Evolutionary conservation across 2,888 invertebrate genomes (phyloP).

Genomic region (Pycnomerus fuliginosus): DNA sequence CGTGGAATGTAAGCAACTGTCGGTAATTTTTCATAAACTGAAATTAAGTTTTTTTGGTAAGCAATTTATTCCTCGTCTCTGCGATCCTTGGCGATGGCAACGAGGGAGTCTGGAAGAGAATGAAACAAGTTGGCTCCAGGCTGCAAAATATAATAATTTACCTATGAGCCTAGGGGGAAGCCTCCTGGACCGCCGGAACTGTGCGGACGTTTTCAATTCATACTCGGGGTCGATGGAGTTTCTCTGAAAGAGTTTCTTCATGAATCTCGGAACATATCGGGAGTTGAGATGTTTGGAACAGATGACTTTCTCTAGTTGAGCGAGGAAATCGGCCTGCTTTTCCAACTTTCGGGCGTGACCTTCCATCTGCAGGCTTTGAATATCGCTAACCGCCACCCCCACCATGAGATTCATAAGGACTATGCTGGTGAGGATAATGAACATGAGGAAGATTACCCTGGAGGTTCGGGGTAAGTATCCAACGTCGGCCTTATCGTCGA

Average conservation of each 20-base stretch:
- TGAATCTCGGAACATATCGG: slow-evolving; percentile 27
- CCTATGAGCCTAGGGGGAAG: slow-evolving; percentile 39
- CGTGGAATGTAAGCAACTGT: too few relatives aligned
- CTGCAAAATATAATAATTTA: too few relatives aligned
- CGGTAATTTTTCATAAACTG: too few relatives aligned
- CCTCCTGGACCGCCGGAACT: slow-evolving; percentile 31
- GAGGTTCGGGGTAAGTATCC: slow-evolving; percentile 49
- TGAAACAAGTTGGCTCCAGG: neutral
- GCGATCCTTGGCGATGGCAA: slow-evolving; percentile 17
- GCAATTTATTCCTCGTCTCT: too few relatives aligned
- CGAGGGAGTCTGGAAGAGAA: slow-evolving; percentile 12
- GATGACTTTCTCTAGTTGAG: slow-evolving; percentile 47
- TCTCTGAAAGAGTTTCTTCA: slow-evolving; percentile 22
- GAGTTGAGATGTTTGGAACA: slow-evolving; percentile 32
- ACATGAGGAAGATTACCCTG: slow-evolving; percentile 55
- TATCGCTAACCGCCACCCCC: slow-evolving; percentile 59
- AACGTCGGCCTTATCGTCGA: slow-evolving; percentile 41
- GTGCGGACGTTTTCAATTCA: slow-evolving; percentile 27
- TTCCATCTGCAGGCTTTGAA: slow-evolving; percentile 46
- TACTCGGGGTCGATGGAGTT: slow-evolving; percentile 27
- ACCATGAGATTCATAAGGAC: slow-evolving; percentile 60
- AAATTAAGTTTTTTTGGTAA: too few relatives aligned
- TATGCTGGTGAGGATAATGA: slow-evolving; percentile 57
- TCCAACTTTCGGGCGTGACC: slow-evolving; percentile 46
- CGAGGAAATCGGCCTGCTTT: slow-evolving; percentile 49